Percentiles rank a stretch among this genome's conserved stretches.
Conservation (phyloP, 2,888 invertebrate genomes). For the Chloroclystis v-ata region DNA sequence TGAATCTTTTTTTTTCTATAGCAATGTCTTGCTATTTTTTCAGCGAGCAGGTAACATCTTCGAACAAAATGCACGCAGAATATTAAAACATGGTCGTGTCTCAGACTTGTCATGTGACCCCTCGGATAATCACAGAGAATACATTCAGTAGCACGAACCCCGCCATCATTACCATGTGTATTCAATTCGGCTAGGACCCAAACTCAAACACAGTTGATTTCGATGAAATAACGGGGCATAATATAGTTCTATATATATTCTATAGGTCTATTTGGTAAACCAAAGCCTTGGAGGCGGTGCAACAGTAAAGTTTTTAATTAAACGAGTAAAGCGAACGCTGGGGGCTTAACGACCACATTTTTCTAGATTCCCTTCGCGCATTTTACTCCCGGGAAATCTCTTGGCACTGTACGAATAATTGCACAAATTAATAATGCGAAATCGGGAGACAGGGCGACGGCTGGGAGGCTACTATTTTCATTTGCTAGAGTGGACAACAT, state of each 20-base stretch:
- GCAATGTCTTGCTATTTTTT: too few species aligned
- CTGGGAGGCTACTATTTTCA: conserved; percentile 42
- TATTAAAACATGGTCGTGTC: conserved; percentile 34
- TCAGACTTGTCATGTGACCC: conserved; percentile 31
- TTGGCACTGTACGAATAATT: conserved; percentile 61
- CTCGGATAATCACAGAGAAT: conserved; percentile 30
- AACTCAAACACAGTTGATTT: conserved; percentile 15
- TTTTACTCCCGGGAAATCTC: conserved; percentile 62
- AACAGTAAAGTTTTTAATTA: conserved; percentile 73
- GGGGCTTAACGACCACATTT: conserved; percentile 68
- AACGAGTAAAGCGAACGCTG: conserved; percentile 48
- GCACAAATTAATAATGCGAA: conserved; percentile 65
- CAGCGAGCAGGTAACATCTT: conserved; percentile 7
- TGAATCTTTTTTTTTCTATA: too few species aligned
- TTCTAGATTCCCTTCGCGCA: conserved; percentile 60
- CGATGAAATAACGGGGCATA: conserved; percentile 13
- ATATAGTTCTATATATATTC: conserved; percentile 25
- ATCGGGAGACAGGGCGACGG: conserved; percentile 43
- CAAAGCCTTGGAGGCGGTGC: conserved; percentile 45
- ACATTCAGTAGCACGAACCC: conserved; percentile 32
- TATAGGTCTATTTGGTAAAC: conserved; percentile 39
- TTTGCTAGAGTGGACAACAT: conserved; percentile 48
- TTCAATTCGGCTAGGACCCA: conserved; percentile 11
- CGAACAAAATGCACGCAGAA: conserved; percentile 33
- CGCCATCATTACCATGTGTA: conserved; percentile 26